Evolutionary conservation across 2,113 vertebrate species (phyloP), one percentile per base, ranked within the genome.

Genomic region (Syrmaticus mikado): DNA sequence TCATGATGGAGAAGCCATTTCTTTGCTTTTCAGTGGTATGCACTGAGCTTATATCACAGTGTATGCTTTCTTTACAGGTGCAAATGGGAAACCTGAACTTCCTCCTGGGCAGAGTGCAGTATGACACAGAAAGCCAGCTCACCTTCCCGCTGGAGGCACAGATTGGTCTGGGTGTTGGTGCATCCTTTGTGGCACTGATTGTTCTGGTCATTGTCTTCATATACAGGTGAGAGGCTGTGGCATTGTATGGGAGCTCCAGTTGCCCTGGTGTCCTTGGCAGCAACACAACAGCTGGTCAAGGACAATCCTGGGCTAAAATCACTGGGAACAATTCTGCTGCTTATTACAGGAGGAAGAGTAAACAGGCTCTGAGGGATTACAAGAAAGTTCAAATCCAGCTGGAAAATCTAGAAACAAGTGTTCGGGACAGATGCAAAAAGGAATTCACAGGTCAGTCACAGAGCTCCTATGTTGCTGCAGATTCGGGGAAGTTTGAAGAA

Each of bases 311-410:
- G 20, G n/a, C n/a, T 72, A n/a, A 36, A 25, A 41, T 57, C 27
- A 17, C 66, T 45, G 46, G n/a, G 38, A 93, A 48, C 66, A 78
- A 48, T 83, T 96, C 40, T 90, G 43, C 46, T 95, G 82, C 55
- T 86, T 80, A 64, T 94, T 92, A 81, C 92, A 99, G 99, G 98
- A 98, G 99, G 89, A 99, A 99, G 97, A 99, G 99, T 95, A 99
- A 99, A 81, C 99, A 99, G 97, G 99, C 99, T 76, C 96, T 99
- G 80, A 98, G 99, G 81, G 99, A 99, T 96, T 99, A 99, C 94
- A 99, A 99, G 97, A 99, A 99, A 96, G 99, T 99, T 82, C 99
- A 99, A 97, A 99, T 99, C 94, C 99, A 99, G 78, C 95, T 99
- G 94, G 99, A 99, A 98, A 99, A 99, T 82, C 98, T 99, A 95